phyloP scores from a whole-genome alignment of 2,113 vertebrate genomes.

The Podarcis muralis region DNA sequence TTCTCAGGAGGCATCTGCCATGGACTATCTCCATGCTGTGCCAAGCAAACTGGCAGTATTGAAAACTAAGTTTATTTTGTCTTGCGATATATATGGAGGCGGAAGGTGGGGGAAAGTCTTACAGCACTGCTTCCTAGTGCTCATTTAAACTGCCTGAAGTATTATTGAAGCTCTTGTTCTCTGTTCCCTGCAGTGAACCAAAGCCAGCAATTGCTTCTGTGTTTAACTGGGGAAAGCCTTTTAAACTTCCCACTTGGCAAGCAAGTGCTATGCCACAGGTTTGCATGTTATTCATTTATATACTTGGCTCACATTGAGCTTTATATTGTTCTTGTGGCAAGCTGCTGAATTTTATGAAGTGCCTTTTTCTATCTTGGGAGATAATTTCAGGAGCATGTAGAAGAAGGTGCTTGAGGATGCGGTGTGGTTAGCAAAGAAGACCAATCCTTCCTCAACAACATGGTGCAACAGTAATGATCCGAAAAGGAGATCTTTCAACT shows the following conservation, averaged over 20 bases:
- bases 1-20: background rate
- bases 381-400: background rate
- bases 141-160: constrained; percentile 1
- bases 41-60: background rate
- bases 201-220: background rate
- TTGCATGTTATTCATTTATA: constrained; percentile 1
- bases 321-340: background rate
- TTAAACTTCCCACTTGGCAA: background rate
- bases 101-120: background rate
- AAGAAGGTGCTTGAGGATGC: background rate
- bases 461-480: background rate
- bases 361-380: background rate
- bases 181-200: background rate
- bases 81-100: background rate
- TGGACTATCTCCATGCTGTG: background rate
- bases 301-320: background rate
- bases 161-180: constrained; percentile 1
- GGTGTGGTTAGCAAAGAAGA: background rate
- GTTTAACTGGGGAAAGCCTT: constrained; percentile 2
- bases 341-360: constrained; percentile 3
- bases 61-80: background rate
- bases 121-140: background rate
- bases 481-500: background rate
- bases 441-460: background rate
- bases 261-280: background rate